Conservation (phyloP, 2,113 vertebrate species). For the Melanerpes aurifrons region DNA sequence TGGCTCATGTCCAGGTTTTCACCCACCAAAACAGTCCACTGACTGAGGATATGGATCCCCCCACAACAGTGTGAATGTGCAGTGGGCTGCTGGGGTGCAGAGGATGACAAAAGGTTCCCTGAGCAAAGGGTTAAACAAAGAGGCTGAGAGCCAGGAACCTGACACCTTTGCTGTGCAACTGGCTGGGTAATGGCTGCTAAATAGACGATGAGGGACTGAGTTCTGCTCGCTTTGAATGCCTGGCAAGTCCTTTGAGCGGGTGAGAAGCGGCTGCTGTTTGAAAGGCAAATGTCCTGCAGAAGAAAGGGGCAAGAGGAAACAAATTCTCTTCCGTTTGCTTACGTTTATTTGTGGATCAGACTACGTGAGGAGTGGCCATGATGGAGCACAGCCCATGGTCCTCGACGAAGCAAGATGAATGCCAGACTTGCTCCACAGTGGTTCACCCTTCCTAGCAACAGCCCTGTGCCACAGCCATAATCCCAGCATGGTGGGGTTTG, state of each 20-base stretch:
- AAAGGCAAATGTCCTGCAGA: background rate
- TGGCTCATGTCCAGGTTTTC: no score
- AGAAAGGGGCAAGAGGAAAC: background rate
- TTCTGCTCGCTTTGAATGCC: background rate
- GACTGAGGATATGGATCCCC: background rate
- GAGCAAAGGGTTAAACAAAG: background rate
- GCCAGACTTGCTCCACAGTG: background rate
- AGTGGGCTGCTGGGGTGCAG: accelerated
- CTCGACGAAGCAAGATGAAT: background rate
- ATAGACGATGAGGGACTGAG: background rate
- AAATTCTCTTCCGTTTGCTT: background rate
- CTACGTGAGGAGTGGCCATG: background rate
- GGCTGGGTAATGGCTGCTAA: background rate
- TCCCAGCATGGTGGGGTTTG: no score
- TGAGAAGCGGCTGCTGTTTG: background rate
- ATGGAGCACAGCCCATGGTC: background rate
- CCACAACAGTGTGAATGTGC: accelerated
- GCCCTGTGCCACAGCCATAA: background rate
- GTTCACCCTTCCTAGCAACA: constrained; percentile 16
- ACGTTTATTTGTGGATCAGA: background rate
- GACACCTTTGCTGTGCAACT: background rate
- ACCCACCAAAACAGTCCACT: background rate
- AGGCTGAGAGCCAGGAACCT: background rate
- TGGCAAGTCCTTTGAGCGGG: background rate
- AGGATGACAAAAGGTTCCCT: background rate